Percentiles rank a stretch among this genome's conserved stretches.
Evolutionary conservation across 2,113 vertebrate species (phyloP).

Genomic region (Leucopsar rothschildi): DNA sequence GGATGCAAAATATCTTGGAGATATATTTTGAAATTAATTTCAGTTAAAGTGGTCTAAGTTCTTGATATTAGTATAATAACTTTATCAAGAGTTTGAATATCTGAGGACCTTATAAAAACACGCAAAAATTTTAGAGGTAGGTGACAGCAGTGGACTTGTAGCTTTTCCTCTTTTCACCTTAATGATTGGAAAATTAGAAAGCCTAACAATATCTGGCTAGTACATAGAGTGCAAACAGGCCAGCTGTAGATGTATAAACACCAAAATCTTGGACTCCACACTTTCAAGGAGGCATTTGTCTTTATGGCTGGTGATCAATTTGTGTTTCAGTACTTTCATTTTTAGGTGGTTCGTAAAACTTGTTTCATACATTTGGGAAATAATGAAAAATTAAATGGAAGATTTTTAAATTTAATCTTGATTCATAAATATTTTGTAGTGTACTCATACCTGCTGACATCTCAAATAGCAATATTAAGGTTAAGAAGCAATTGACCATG

Average conservation of each 20-base stretch:
- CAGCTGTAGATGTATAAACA: neutral
- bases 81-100: neutral
- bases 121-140: neutral
- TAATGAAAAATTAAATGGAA: neutral
- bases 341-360: neutral
- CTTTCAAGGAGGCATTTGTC: neutral
- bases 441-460: neutral
- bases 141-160: neutral
- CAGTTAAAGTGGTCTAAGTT: neutral
- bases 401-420: neutral
- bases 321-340: neutral
- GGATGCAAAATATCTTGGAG: neutral
- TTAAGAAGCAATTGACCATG: neutral
- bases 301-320: neutral
- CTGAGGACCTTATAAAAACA: neutral
- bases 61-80: neutral
- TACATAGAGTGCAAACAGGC: neutral
- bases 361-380: neutral
- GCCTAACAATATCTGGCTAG: neutral
- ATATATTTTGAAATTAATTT: neutral
- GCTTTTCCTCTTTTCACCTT: neutral
- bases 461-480: neutral
- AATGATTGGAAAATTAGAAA: neutral
- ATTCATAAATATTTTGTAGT: neutral
- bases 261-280: neutral